Conservation (phyloP, 2,113 vertebrate genomes). For the Catharus fuscescens region DNA sequence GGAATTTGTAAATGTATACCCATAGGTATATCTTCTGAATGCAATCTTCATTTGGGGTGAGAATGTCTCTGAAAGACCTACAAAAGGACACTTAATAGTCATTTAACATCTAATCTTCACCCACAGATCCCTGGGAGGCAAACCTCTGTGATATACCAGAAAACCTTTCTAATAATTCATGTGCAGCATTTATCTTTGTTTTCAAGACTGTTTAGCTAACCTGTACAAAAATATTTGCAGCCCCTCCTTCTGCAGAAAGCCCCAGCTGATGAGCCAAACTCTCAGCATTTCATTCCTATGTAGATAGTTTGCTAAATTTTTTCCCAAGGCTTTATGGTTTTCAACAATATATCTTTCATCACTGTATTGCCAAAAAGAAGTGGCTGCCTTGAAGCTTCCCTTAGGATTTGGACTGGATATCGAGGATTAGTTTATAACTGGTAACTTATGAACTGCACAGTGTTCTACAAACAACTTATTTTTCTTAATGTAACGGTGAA, state of each 20-base stretch:
- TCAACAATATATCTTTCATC: slow-evolving; percentile 83
- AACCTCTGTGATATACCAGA: neutral
- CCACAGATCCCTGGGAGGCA: neutral
- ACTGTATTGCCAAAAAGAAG: slow-evolving; percentile 74
- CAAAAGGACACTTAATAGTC: neutral
- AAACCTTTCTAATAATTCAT: slow-evolving; percentile 30
- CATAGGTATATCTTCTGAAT: neutral
- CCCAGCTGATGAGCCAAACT: slow-evolving; percentile 67
- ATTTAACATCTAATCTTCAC: neutral
- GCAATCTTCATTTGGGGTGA: neutral
- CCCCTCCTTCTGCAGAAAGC: slow-evolving; percentile 57
- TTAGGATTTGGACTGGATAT: slow-evolving; percentile 73
- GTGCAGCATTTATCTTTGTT: slow-evolving; percentile 35
- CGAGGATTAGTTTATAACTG: slow-evolving; percentile 76
- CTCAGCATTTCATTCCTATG: slow-evolving; percentile 78
- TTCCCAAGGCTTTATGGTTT: slow-evolving; percentile 77
- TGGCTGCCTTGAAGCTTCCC: slow-evolving; percentile 71
- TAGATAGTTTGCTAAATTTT: slow-evolving; percentile 76
- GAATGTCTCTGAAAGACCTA: neutral
- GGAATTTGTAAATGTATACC: neutral
- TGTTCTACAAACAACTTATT: slow-evolving; percentile 77
- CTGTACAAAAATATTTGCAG: slow-evolving; percentile 59
- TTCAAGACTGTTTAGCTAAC: neutral
- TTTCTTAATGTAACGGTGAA: slow-evolving; percentile 73
- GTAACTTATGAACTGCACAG: slow-evolving; percentile 76